These are phyloP conservation scores for Meteorus sp. DNA, from an alignment of 1,140 invertebrate genomes.

Conservation along the genomic window DNA sequence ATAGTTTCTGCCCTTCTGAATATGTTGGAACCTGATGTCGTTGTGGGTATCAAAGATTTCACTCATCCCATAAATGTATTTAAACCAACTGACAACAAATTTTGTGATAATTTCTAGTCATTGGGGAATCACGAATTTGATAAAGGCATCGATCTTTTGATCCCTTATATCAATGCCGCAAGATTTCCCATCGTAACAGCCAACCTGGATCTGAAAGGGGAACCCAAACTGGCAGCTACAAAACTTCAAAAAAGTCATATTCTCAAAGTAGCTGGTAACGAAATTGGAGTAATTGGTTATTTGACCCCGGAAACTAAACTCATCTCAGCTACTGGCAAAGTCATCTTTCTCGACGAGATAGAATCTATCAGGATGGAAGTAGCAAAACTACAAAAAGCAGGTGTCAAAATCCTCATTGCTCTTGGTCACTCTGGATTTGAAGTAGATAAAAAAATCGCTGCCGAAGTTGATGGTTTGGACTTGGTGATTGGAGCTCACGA, in stretches of 20 bases:
- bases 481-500: conserved; percentile 86
- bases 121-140: conserved; percentile 96
- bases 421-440: conserved; percentile 85
- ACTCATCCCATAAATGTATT: no score
- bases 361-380: conserved; percentile 70
- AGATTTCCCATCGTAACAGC: conserved; percentile 74
- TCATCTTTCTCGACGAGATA: conserved; percentile 78
- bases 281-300: conserved; percentile 87
- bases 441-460: conserved; percentile 77
- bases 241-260: conserved; percentile 67
- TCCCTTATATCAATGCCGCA: conserved; percentile 71
- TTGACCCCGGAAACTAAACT: conserved; percentile 79
- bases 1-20: conserved; percentile 22
- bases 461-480: conserved; percentile 78
- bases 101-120: conserved; percentile 71
- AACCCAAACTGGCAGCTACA: conserved; percentile 62
- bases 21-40: conserved; percentile 57
- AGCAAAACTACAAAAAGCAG: conserved; percentile 63
- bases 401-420: conserved; percentile 85
- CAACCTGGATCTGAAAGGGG: conserved; percentile 73
- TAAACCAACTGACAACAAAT: no score
- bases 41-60: no score
- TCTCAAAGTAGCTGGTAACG: conserved; percentile 64
- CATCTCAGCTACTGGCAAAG: conserved; percentile 64
- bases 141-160: conserved; percentile 71